Evolutionary conservation across 2,797 vertebrate genomes (phyloP).

Genomic region (Eulemur coronatus): DNA sequence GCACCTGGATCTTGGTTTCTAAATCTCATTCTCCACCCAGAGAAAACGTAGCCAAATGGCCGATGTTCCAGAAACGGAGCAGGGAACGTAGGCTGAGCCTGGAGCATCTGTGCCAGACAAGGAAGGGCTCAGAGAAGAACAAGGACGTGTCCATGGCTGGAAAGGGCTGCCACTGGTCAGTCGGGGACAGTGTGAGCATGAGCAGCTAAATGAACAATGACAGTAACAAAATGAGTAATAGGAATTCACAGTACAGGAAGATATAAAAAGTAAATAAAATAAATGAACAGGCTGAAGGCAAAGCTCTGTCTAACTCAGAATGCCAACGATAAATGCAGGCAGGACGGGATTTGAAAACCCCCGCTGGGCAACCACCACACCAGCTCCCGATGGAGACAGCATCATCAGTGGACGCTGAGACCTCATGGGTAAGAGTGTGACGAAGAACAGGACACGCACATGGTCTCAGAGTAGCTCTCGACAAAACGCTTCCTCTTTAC

Average conservation of each 20-base stretch:
- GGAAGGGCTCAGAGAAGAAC: accelerated
- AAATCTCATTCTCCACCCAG: not conserved
- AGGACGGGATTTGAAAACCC: accelerated
- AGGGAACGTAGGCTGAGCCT: accelerated
- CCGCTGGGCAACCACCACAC: accelerated
- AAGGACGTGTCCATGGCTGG: not conserved
- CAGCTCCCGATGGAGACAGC: accelerated
- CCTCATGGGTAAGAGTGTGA: accelerated
- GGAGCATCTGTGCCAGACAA: not conserved
- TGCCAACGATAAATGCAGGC: accelerated
- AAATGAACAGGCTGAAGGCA: not conserved
- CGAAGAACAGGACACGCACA: not conserved
- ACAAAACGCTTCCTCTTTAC: not conserved
- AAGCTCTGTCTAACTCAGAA: not conserved
- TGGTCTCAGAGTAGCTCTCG: not conserved
- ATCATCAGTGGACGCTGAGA: accelerated
- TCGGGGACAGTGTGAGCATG: accelerated
- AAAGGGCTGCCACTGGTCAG: not conserved
- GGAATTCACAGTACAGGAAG: not conserved
- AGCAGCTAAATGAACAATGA: not conserved
- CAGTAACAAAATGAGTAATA: not conserved
- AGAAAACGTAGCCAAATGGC: not conserved
- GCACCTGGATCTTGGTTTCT: not conserved
- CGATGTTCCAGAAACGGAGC: not conserved
- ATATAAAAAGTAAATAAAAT: not conserved